These are phyloP conservation scores for Margarornis squamiger DNA, from an alignment of 2,797 vertebrate species.

Conservation along the genomic window DNA sequence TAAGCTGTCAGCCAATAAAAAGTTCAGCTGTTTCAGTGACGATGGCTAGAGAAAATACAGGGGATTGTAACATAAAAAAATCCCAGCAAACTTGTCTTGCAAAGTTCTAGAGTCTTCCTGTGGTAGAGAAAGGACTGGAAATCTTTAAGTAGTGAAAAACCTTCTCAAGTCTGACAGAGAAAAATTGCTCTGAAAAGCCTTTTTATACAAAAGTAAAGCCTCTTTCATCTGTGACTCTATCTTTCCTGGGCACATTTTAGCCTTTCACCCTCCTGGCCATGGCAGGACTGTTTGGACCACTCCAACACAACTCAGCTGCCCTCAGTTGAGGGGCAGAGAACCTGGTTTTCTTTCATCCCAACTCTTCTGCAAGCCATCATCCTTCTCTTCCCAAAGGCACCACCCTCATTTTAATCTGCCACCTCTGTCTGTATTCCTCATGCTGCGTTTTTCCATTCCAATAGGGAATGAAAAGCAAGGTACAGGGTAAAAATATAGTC, in stretches of 20 bases:
- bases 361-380: not conserved
- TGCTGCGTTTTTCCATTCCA: not conserved
- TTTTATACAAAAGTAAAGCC: not conserved
- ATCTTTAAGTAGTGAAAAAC: not conserved
- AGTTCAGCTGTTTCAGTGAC: not conserved
- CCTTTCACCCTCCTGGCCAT: not conserved
- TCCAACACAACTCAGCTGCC: not conserved
- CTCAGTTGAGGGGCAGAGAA: not conserved
- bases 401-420: accelerated
- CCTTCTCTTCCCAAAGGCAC: not conserved
- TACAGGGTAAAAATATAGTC: not conserved
- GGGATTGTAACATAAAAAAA: not conserved
- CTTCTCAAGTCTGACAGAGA: not conserved
- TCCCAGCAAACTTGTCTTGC: not conserved
- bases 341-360: not conserved
- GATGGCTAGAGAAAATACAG: not conserved
- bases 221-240: not conserved
- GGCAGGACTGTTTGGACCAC: not conserved
- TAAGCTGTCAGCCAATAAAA: not conserved
- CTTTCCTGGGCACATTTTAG: accelerated
- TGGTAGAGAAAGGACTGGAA: not conserved
- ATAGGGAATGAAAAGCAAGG: not conserved
- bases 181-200: not conserved
- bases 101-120: not conserved
- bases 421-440: not conserved